Conservation (phyloP, 2,888 invertebrate species). For the Furcula furcula region DNA sequence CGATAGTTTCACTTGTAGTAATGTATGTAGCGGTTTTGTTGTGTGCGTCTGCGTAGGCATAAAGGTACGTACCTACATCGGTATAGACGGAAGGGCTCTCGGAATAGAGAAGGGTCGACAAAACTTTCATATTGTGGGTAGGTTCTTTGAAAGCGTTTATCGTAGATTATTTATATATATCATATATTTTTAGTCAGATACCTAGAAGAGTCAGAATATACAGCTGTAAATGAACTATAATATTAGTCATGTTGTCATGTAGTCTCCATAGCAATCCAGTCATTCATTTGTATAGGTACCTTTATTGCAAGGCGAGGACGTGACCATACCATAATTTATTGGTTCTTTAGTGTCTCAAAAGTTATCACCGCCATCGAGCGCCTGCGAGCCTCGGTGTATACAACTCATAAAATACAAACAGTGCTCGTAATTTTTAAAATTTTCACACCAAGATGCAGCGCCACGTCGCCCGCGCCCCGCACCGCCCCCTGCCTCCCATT, state of each 20-base stretch:
- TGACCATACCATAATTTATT: too few species aligned
- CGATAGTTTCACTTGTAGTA: constrained; percentile 58
- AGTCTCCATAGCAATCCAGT: too few species aligned
- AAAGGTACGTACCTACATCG: too few species aligned
- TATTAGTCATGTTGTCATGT: too few species aligned
- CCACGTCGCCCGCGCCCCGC: constrained; percentile 40
- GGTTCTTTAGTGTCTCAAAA: constrained; percentile 35
- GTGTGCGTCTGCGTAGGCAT: constrained; percentile 60
- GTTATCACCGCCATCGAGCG: constrained; percentile 37
- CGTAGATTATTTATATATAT: constrained; percentile 47
- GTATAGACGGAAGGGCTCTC: constrained; percentile 58
- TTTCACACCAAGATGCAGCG: constrained; percentile 61
- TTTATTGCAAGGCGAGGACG: too few species aligned
- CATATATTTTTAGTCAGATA: too few species aligned
- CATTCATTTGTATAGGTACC: constrained; percentile 13
- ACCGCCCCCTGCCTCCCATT: constrained; percentile 48
- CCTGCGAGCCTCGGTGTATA: constrained; percentile 39
- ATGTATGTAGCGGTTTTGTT: constrained; percentile 53
- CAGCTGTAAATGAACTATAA: too few species aligned
- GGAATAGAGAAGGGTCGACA: constrained; percentile 69
- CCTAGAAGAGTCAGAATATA: too few species aligned
- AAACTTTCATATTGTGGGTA: constrained; percentile 55
- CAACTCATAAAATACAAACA: constrained; percentile 55
- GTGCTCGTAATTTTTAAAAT: constrained; percentile 58
- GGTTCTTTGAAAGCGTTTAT: constrained; percentile 48